Evolutionary conservation across 1,140 invertebrate genomes (phyloP), one percentile per base, ranked within the genome.

Genomic region (Pseudoatta argentina): DNA sequence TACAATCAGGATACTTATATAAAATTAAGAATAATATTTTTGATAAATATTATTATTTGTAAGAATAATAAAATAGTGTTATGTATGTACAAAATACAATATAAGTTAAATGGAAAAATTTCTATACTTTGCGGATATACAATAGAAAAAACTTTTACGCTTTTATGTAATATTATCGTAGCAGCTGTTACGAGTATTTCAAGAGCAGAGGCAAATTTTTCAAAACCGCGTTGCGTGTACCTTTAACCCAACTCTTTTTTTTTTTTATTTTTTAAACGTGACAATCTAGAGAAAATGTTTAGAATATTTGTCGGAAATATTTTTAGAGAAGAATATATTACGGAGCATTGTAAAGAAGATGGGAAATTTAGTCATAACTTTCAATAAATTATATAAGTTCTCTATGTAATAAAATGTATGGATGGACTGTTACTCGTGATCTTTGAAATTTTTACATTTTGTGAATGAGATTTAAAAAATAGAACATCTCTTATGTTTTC

Each of bases 121-220:
- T 57, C 39, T 57, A 34, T 39, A 18, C n/a, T 3, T 34, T 16
- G 12, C 1, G 34, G 21, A 8, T 39, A 59, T 63, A 18, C 14
- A 59, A 63, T 48, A 48, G 12, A 66, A 48, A 66, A 18, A 6
- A 21, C 18, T 6, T 51, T 79, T n/a, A 79, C n/a, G 12, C 18
- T 51, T 79, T 79, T 51, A 18, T 10, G 24, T 34, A 67, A 79
- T 67, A 53, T 51, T 67, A 67, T 53, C 7, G 21, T 71, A 57
- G 59, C 59, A n/a, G 44, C 44, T 64, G 27, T 71, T 71, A 81
- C 24, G 18, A 3, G 5, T 39, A 48, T 66, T 67, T 67, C 44
- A n/a, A 39, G 16, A 81, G 12, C 24, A 12, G n/a, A 39, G 30
- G 4, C 34, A 69, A 67, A 55, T 44, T 8, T 48, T 57, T 44